Conservation (phyloP, 2,113 vertebrate genomes). For the Xenopus laevis region DNA sequence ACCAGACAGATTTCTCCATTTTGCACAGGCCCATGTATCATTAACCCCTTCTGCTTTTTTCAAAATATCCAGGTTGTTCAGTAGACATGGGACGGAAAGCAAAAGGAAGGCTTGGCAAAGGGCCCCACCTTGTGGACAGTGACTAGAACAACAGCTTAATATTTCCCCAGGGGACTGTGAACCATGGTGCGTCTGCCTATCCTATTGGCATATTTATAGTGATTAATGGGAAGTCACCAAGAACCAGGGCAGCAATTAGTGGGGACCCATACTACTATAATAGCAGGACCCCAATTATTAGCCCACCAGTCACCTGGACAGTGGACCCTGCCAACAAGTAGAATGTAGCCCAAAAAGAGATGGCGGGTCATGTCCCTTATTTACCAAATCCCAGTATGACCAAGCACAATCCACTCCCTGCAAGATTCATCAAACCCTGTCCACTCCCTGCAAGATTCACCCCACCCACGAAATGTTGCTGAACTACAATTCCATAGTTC, state of each 20-base stretch:
- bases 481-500: too few relatives aligned
- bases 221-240: background rate
- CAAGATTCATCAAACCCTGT: too few relatives aligned
- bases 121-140: constrained; percentile 15
- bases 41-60: background rate
- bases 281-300: too few relatives aligned
- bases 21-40: background rate
- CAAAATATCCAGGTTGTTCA: background rate
- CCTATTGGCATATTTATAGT: too few relatives aligned
- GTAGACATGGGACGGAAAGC: background rate
- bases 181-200: background rate
- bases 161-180: background rate
- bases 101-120: constrained; percentile 6
- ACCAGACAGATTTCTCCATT: background rate
- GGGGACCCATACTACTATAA: too few relatives aligned
- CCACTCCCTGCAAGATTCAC: too few relatives aligned
- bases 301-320: too few relatives aligned
- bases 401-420: too few relatives aligned
- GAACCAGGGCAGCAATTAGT: background rate
- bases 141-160: background rate
- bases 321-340: too few relatives aligned
- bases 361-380: too few relatives aligned
- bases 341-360: background rate
- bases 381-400: too few relatives aligned
- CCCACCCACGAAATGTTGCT: too few relatives aligned